Percentiles rank a stretch among this genome's conserved stretches.
These are phyloP conservation scores for Lycopodina hypogea DNA, from an alignment of 37 sponge, comb jelly and placozoan species.

Conservation along the genomic window DNA sequence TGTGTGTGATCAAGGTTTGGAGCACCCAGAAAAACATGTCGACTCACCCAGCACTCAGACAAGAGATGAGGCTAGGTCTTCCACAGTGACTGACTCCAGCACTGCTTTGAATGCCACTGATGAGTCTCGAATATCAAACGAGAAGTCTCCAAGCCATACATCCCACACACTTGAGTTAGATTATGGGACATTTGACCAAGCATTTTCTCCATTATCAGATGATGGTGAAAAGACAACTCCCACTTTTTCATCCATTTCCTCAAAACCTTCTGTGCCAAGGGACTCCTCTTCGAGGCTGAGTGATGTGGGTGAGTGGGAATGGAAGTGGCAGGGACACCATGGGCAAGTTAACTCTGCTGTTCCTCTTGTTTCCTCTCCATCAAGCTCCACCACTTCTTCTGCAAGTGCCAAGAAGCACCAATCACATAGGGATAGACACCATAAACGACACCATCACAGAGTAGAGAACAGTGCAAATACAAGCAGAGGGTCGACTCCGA, in stretches of 20 bases:
- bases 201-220: conserved; percentile 11
- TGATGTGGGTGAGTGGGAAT: neutral
- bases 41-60: no score
- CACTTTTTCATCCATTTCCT: neutral
- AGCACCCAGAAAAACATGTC: no score
- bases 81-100: no score
- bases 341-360: neutral
- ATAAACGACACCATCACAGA: neutral
- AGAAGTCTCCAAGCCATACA: no score
- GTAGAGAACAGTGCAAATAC: neutral
- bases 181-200: neutral
- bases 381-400: neutral
- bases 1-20: no score
- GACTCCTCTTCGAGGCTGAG: neutral
- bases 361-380: neutral
- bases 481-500: conserved; percentile 7
- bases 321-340: neutral
- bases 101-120: no score
- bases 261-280: neutral
- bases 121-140: no score
- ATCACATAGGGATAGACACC: neutral
- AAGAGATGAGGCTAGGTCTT: no score
- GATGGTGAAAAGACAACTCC: neutral
- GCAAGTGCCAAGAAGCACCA: conserved; percentile 5
- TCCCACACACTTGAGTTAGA: no score